Percentiles rank a stretch among this genome's conserved stretches.
These are phyloP conservation scores for Rhyacichthys aspro DNA, from an alignment of 2,797 vertebrate species.

Conservation along the genomic window DNA sequence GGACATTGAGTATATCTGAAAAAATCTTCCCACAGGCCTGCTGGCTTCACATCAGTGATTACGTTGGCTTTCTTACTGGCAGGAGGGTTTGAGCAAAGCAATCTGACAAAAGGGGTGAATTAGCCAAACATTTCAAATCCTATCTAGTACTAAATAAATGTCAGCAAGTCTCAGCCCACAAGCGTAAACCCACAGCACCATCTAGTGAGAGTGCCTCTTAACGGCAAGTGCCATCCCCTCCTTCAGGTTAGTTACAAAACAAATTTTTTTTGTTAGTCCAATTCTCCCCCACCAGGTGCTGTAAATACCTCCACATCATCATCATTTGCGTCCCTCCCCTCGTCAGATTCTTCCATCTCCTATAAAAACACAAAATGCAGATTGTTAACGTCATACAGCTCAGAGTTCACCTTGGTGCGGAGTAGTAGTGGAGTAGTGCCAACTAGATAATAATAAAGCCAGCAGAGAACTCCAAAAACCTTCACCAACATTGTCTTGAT, in stretches of 20 bases:
- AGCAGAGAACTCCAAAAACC: not conserved
- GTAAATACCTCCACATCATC: constrained; percentile 95
- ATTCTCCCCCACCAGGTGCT: constrained; percentile 41
- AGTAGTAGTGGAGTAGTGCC: not conserved
- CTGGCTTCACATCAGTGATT: not conserved
- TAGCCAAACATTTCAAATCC: not conserved
- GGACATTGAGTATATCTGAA: not conserved
- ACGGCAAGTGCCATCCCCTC: not conserved
- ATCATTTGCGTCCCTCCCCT: constrained; percentile 92
- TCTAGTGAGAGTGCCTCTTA: constrained; percentile 51
- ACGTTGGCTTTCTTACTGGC: not conserved
- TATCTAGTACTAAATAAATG: not conserved
- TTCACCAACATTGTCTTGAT: no score
- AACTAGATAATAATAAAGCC: not conserved
- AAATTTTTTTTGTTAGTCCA: constrained; percentile 13
- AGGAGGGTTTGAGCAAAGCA: not conserved
- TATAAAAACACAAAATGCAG: constrained; percentile 91
- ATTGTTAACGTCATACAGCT: constrained; percentile 74
- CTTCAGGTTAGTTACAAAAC: constrained; percentile 35
- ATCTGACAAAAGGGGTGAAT: not conserved
- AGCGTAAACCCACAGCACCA: constrained; percentile 55
- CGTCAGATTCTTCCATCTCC: constrained; percentile 97
- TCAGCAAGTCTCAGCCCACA: constrained; percentile 1
- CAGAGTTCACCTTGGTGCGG: constrained; percentile 7
- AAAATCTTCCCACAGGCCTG: not conserved